A percentile compares a stretch with the other conserved stretches of the same genome.
Conservation (phyloP, 2,797 vertebrate species). For the Crossoptilon crossoptilon region DNA sequence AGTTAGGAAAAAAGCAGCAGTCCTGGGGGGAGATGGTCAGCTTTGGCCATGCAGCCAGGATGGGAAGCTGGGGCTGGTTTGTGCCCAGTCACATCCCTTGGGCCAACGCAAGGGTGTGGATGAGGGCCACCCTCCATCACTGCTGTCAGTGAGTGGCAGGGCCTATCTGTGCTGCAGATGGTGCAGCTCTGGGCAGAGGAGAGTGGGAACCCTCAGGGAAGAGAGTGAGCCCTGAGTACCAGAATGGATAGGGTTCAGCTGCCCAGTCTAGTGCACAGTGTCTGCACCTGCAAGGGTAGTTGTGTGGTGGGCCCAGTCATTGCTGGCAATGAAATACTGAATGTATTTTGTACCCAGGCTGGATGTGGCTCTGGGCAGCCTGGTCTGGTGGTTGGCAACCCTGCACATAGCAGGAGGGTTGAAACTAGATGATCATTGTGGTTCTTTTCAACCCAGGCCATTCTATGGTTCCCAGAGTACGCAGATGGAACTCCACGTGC, state of each 20-base stretch:
- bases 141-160: rapidly evolving
- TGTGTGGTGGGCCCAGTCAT: not conserved
- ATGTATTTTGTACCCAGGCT: not conserved
- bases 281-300: not conserved
- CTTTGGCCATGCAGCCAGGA: not conserved
- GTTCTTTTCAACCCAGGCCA: too few species aligned
- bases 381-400: too few species aligned
- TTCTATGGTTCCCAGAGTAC: not conserved
- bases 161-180: not conserved
- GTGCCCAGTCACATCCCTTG: rapidly evolving
- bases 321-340: not conserved
- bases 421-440: too few species aligned
- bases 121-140: not conserved
- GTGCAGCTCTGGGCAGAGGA: rapidly evolving
- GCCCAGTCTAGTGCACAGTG: not conserved
- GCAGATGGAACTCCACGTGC: not conserved
- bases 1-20: not conserved
- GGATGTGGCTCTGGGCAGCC: too few species aligned
- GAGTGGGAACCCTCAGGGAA: not conserved
- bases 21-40: not conserved
- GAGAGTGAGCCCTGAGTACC: too few species aligned
- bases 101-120: not conserved
- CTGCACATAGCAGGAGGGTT: too few species aligned
- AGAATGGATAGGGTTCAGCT: not conserved
- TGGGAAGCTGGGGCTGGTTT: not conserved